Evolutionary conservation across 2,797 vertebrate genomes (phyloP).

Genomic region (Amniataba percoides): DNA sequence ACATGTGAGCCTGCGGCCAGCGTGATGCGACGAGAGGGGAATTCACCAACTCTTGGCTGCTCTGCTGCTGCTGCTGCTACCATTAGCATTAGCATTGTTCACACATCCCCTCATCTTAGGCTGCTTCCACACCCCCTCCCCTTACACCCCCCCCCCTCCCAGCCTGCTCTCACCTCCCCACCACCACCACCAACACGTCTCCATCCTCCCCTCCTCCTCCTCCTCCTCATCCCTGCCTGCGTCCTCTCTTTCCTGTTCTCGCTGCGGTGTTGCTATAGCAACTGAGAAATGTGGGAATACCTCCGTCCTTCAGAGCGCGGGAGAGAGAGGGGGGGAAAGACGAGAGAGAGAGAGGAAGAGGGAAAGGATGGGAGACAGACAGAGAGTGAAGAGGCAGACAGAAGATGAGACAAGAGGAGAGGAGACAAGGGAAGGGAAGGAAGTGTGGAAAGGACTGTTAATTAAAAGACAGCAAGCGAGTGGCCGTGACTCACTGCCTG

Average conservation of each 20-base stretch:
- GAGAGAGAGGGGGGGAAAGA: constrained; percentile 39
- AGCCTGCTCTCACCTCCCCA: constrained; percentile 13
- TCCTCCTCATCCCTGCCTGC: constrained; percentile 66
- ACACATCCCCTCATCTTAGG: constrained; percentile 75
- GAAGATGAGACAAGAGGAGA: constrained; percentile 48
- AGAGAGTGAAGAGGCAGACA: constrained; percentile 49
- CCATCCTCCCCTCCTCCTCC: constrained; percentile 61
- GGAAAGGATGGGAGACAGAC: constrained; percentile 58
- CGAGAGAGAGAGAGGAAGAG: constrained; percentile 33
- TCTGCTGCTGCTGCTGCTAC: constrained; percentile 41
- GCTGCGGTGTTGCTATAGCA: constrained; percentile 89
- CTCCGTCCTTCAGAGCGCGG: constrained; percentile 86
- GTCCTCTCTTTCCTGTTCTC: constrained; percentile 83
- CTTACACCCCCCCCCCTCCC: constrained; percentile 55
- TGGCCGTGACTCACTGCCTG: constrained; percentile 62
- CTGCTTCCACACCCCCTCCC: constrained; percentile 56
- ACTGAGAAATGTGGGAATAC: constrained; percentile 90
- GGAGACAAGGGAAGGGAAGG: constrained; percentile 30
- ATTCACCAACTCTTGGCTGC: constrained; percentile 62
- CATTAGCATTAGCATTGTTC: constrained; percentile 83
- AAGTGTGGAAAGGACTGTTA: constrained; percentile 71
- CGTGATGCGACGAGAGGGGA: constrained; percentile 51
- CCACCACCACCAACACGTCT: constrained; percentile 53
- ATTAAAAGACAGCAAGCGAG: constrained; percentile 71
- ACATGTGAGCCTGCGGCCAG: constrained; percentile 57